Evolutionary conservation across 2,113 vertebrate species (phyloP), one percentile per base, ranked within the genome.

Genomic region (Uria lomvia): DNA sequence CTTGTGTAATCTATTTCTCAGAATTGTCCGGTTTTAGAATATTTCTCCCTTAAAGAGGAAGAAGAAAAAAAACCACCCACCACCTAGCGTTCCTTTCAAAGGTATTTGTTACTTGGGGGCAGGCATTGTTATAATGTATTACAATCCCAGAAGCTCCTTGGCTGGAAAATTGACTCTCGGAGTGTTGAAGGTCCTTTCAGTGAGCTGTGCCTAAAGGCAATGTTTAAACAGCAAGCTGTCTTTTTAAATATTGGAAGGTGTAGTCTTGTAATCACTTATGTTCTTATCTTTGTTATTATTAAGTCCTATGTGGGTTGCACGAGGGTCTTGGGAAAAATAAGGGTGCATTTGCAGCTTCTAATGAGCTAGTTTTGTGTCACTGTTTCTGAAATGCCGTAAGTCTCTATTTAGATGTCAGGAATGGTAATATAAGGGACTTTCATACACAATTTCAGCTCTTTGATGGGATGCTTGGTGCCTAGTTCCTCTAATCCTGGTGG

Each of bases 211-310:
- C 91, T 87, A 56, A 92, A 83, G 91, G 93, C 53, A 2, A 1
- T 47, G 63, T 87, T 76, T 92, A 67, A 97, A 88, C 71, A 76
- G 71, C 52, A 34, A 65, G 45, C 43, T 86, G 43, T 77, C 81
- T 94, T 94, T 97, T 95, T 88, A 79, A 94, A 95, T 77, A 36
- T 55, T 56, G 45, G 29, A 87, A 68, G 53, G 66, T 89, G 50
- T 70, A 96, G 68, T 86, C 63, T 91, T 97, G 95, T 97, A 89
- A 94, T 97, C 93, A 60, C 21, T 34, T 45, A 43, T 49, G 24
- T 96, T 97, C 91, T 83, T 34, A 14, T 90, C 90, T 72, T 76
- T 45, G 56, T 3, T 17, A 30, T 91, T 96, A 70, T 93, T 88
- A 86, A 96, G 71, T 97, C 78, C 92, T 72, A 19, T 70, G 76